phyloP scores from a whole-genome alignment of 2,888 invertebrate genomes.

The Piscicola geometra region DNA sequence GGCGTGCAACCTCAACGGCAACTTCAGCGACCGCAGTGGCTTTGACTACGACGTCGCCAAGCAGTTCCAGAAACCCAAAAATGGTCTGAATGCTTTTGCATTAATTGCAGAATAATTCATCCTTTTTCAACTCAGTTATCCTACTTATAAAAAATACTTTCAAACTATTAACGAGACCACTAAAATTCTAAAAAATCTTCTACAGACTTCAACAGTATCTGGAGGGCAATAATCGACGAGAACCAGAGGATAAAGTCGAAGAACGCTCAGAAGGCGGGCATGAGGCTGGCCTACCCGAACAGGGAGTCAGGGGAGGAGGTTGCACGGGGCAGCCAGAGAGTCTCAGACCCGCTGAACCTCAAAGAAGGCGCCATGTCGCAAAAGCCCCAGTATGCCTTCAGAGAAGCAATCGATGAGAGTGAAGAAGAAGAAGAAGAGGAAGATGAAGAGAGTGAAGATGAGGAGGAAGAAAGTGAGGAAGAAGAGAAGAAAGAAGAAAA shows the following conservation, averaged over 20 bases:
- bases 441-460: conserved; percentile 1
- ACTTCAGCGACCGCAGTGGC: conserved; percentile 39
- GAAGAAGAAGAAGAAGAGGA: conserved; percentile 27
- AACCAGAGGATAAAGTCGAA: conserved; percentile 13
- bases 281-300: conserved; percentile 8
- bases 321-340: background rate
- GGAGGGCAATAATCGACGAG: conserved; percentile 7
- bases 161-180: conserved; percentile 1
- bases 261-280: background rate
- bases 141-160: background rate
- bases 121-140: no score
- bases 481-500: background rate
- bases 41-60: conserved; percentile 39
- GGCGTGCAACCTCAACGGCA: conserved; percentile 39
- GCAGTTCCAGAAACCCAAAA: conserved; percentile 42
- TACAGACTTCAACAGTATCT: conserved; percentile 23
- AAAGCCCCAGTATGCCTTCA: conserved; percentile 23
- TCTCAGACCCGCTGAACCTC: conserved; percentile 23
- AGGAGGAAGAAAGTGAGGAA: background rate
- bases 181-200: no score
- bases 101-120: background rate
- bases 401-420: background rate
- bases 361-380: background rate
- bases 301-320: background rate
- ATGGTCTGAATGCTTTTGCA: conserved; percentile 31